Conservation (phyloP, 2,113 vertebrate species). For the Monopterus albus region DNA sequence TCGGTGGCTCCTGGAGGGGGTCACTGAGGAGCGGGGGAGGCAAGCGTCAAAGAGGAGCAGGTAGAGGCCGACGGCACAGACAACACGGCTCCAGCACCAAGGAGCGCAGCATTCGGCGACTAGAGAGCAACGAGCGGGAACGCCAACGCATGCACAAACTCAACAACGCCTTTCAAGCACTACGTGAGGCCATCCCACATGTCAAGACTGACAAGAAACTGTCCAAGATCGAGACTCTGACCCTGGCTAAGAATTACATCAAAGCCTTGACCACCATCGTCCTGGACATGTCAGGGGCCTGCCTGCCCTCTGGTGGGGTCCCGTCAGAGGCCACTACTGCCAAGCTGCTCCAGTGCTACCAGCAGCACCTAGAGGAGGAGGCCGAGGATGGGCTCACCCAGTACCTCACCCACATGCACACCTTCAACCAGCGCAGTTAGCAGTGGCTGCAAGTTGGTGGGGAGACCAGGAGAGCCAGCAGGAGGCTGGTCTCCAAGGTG, state of each 20-base stretch:
- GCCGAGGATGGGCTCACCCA: slow-evolving; percentile 85
- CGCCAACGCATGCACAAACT: slow-evolving; percentile 99
- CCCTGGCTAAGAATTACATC: slow-evolving; percentile 98
- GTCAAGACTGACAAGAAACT: slow-evolving; percentile 95
- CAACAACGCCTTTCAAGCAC: slow-evolving; percentile 96
- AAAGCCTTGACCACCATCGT: slow-evolving; percentile 95
- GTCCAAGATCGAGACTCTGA: slow-evolving; percentile 98
- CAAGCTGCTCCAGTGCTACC: slow-evolving; percentile 89
- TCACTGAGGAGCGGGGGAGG: slow-evolving; percentile 58
- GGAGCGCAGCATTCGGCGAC: slow-evolving; percentile 88
- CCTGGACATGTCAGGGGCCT: slow-evolving; percentile 90
- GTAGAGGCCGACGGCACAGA: slow-evolving; percentile 65
- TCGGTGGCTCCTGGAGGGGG: slow-evolving; percentile 73
- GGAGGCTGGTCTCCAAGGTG: slow-evolving; percentile 6
- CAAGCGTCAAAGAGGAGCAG: slow-evolving; percentile 40
- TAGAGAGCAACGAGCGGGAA: slow-evolving; percentile 97
- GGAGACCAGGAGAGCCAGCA: not conserved
- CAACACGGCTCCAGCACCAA: slow-evolving; percentile 74
- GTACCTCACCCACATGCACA: slow-evolving; percentile 86
- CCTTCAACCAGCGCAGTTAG: slow-evolving; percentile 85
- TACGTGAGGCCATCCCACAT: slow-evolving; percentile 94
- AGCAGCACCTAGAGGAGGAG: slow-evolving; percentile 85
- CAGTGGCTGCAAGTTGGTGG: slow-evolving; percentile 10
- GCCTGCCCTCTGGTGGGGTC: slow-evolving; percentile 80
- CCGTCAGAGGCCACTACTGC: slow-evolving; percentile 72